Conservation (phyloP, 2,797 vertebrate genomes). For the Adelosebastes latens region DNA sequence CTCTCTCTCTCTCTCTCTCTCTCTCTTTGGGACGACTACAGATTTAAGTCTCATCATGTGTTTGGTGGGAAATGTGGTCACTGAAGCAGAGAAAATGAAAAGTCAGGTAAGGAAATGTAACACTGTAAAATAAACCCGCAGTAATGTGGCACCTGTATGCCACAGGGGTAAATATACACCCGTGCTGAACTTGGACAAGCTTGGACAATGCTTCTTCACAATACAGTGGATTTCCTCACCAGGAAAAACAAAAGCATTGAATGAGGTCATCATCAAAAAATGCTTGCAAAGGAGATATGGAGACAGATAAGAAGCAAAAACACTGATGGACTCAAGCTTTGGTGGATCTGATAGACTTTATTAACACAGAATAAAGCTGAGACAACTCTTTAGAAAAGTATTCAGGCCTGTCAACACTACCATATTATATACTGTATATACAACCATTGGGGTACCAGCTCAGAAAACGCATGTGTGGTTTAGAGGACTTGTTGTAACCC, state of each 20-base stretch:
- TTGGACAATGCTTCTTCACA: no score
- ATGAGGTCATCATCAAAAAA: neutral
- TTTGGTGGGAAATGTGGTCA: neutral
- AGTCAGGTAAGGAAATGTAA: neutral
- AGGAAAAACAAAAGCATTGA: neutral
- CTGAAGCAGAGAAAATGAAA: constrained; percentile 1
- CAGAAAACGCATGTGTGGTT: neutral
- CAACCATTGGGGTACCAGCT: no score
- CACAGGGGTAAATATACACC: neutral
- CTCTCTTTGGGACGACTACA: neutral
- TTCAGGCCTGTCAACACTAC: no score
- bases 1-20: neutral
- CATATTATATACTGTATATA: no score
- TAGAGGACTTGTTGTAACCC: neutral
- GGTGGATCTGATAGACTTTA: no score
- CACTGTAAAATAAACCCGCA: neutral
- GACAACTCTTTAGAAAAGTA: no score
- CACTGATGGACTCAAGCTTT: no score
- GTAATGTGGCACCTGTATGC: neutral
- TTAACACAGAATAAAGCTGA: no score
- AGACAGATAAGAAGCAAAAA: no score
- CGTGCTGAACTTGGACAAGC: neutral
- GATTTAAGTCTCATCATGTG: neutral
- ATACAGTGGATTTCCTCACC: neutral
- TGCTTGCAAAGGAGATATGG: neutral